A percentile compares a stretch with the other conserved stretches of the same genome.
Evolutionary conservation across 2,888 invertebrate species (phyloP).

Genomic region (Drosophila multiciliata): DNA sequence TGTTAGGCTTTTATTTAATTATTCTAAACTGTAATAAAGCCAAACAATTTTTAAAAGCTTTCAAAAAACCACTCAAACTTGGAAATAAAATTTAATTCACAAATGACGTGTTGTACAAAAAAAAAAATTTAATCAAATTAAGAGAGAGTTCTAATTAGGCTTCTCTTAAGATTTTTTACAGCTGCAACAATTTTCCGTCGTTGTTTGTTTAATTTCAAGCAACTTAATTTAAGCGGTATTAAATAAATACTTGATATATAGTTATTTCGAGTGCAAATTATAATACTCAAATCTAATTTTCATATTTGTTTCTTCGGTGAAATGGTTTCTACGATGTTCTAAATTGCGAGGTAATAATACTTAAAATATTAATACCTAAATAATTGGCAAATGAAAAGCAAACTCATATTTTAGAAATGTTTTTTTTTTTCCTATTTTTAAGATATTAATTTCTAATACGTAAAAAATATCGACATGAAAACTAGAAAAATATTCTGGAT

Average conservation of each 20-base stretch:
- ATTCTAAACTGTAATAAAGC: too few species aligned
- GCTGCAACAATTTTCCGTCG: neutral
- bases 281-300: neutral
- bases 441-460: neutral
- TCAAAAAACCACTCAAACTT: neutral
- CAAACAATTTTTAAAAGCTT: too few species aligned
- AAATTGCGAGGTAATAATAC: neutral
- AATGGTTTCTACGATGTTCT: neutral
- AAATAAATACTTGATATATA: neutral
- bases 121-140: neutral
- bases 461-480: neutral
- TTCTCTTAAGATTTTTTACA: neutral
- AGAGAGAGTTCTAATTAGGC: neutral
- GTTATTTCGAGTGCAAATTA: neutral
- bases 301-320: too few species aligned
- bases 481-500: too few species aligned
- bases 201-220: neutral
- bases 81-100: neutral
- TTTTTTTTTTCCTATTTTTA: neutral
- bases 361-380: too few species aligned
- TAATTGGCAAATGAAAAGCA: neutral
- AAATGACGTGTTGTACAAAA: neutral
- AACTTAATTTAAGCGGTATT: neutral
- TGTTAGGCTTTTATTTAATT: neutral
- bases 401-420: neutral